phyloP scores from a whole-genome alignment of 2,888 invertebrate genomes.

The Ennomos quercinarius region DNA sequence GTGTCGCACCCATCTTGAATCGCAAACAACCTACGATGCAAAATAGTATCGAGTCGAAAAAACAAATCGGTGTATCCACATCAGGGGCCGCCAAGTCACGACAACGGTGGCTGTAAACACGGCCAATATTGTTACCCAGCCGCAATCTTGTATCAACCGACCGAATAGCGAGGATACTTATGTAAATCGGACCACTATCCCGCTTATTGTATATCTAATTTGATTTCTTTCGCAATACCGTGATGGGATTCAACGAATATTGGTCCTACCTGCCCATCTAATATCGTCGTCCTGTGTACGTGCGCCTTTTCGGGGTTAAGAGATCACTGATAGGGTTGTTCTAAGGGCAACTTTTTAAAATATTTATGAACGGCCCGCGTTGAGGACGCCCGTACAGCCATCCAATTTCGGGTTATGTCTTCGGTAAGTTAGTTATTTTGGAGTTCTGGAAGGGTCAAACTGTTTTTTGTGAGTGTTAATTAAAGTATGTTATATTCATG shows the following conservation, averaged over 20 bases:
- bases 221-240: constrained; percentile 82
- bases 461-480: constrained; percentile 78
- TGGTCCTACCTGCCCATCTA: constrained; percentile 74
- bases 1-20: constrained; percentile 36
- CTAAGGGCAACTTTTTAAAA: constrained; percentile 76
- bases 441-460: constrained; percentile 68
- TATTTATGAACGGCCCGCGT: constrained; percentile 79
- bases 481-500: constrained; percentile 68
- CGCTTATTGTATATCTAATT: constrained; percentile 85
- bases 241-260: constrained; percentile 80
- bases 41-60: constrained; percentile 46
- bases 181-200: constrained; percentile 80
- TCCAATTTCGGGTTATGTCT: constrained; percentile 85
- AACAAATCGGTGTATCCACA: constrained; percentile 54
- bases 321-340: constrained; percentile 78
- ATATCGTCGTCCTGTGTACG: constrained; percentile 67
- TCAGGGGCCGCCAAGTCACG: constrained; percentile 56
- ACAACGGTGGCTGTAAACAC: constrained; percentile 52
- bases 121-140: constrained; percentile 78
- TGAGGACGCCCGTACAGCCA: constrained; percentile 72
- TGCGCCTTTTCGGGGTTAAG: constrained; percentile 73
- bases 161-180: constrained; percentile 82
- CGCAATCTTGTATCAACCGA: constrained; percentile 81
- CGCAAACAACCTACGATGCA: constrained; percentile 37
- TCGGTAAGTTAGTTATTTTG: constrained; percentile 80